These are phyloP conservation scores for Melolontha melolontha DNA, from an alignment of 2,888 invertebrate species.

Conservation along the genomic window DNA sequence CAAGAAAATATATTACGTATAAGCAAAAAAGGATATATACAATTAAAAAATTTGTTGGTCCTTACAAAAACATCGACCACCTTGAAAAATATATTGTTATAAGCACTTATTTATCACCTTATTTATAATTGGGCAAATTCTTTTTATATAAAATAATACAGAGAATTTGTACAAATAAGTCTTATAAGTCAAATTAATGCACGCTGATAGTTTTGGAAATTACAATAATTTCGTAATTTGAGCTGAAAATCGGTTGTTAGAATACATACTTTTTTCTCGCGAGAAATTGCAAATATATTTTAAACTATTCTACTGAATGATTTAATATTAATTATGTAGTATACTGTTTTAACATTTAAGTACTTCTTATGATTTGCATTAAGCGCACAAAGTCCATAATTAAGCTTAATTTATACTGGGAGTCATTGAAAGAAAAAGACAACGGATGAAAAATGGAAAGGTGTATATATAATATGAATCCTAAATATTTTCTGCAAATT, in stretches of 20 bases:
- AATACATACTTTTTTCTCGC: constrained; percentile 9
- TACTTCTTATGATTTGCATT: too few species aligned
- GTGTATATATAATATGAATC: too few species aligned
- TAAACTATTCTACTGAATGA: neutral
- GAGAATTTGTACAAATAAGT: constrained; percentile 29
- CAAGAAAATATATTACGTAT: too few species aligned
- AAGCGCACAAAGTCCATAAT: too few species aligned
- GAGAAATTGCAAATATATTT: neutral
- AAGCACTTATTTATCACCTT: constrained; percentile 54
- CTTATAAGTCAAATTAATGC: neutral
- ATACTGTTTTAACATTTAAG: too few species aligned
- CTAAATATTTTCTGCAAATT: too few species aligned
- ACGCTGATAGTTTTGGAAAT: neutral
- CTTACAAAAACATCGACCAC: constrained; percentile 60
- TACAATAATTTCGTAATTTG: neutral
- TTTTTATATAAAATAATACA: constrained; percentile 38
- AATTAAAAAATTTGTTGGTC: constrained; percentile 61
- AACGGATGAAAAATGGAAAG: too few species aligned
- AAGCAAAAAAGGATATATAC: constrained; percentile 42
- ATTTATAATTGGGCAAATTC: constrained; percentile 45
- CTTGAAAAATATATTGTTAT: constrained; percentile 49
- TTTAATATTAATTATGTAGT: neutral
- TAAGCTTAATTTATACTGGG: too few species aligned
- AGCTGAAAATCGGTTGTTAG: neutral
- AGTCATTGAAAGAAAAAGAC: too few species aligned